Evolutionary conservation across 2,797 vertebrate species (phyloP), one percentile per base, ranked within the genome.

Genomic region (Pelochelys cantorii): DNA sequence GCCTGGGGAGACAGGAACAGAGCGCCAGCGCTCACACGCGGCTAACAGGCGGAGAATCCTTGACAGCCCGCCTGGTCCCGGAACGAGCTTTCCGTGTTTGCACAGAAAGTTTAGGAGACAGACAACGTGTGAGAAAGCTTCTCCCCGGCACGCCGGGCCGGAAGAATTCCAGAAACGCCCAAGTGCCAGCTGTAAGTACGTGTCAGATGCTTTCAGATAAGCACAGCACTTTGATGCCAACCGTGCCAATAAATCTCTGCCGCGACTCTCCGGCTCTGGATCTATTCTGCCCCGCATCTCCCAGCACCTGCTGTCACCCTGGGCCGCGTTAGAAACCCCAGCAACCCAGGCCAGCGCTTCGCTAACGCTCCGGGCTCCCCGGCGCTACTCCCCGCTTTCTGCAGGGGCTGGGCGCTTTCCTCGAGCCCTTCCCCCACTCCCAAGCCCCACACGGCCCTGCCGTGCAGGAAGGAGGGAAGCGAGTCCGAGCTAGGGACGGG

Each of bases 31-130:
- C 54, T 9, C 7, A 12, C 23, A 57, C 22, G 11, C 82, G 42
- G 81, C 54, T 2, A 2, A 29, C 2, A 5, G 2, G 1, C 1
- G 2, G 74, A 83, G 48, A 17, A n/a, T 0, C 52, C 53, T 57
- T 57, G 59, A 87, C 81, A 80, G 29, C 34, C 1, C 0, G 0
- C 42, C 29, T 3, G 0, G 48, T 20, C 65, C 53, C n/a, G 9
- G 9, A 55, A 22, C 1, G 2, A 56, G 82, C 75, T 65, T 2
- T 34, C 48, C 10, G 0, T 37, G 84, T 74, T 85, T 37, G 13
- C 52, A 5, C 71, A 13, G 65, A 17, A 81, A 48, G 82, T 29
- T 55, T 77, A 3, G 60, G 59, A 86, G 85, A 7, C 31, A 18
- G 79, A 62, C 37, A 3, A 14, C 1, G 11, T 37, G 59, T 2